phyloP scores from a whole-genome alignment of 2,888 invertebrate species.

The Embidobia sp. region DNA sequence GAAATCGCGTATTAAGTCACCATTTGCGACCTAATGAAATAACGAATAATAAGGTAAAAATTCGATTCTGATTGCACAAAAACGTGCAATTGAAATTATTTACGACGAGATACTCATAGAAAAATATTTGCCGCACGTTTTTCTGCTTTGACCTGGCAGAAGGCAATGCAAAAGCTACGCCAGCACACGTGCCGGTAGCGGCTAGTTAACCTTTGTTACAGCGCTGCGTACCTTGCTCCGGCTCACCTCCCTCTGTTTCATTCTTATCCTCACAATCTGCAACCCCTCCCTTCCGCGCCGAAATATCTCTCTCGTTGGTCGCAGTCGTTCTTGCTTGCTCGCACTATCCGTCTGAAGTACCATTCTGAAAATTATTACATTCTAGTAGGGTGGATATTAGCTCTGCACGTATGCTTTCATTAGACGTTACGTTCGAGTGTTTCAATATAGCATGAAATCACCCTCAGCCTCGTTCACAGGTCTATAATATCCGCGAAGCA shows the following conservation, averaged over 20 bases:
- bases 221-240: slow-evolving; percentile 32
- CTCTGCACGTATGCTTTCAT: slow-evolving; percentile 79
- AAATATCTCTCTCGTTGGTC: slow-evolving; percentile 41
- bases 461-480: slow-evolving; percentile 78
- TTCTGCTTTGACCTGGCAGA: too few species aligned
- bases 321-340: slow-evolving; percentile 46
- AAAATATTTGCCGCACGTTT: too few species aligned
- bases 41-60: too few species aligned
- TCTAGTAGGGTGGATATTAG: slow-evolving; percentile 78
- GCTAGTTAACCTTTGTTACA: slow-evolving; percentile 72
- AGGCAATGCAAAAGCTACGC: slow-evolving; percentile 19
- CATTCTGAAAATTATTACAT: slow-evolving; percentile 80
- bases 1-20: too few species aligned
- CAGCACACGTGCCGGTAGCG: slow-evolving; percentile 45
- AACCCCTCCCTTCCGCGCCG: slow-evolving; percentile 19
- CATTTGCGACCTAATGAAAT: too few species aligned
- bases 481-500: slow-evolving; percentile 79
- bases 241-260: slow-evolving; percentile 32
- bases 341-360: slow-evolving; percentile 73
- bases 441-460: slow-evolving; percentile 79
- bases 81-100: too few species aligned
- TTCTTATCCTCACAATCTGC: slow-evolving; percentile 57
- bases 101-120: too few species aligned
- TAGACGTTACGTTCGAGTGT: slow-evolving; percentile 80
- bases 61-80: too few species aligned